Percentiles rank a stretch among this genome's conserved stretches.
Conservation (phyloP, 2,113 vertebrate species). For the Chrysochloris asiatica region DNA sequence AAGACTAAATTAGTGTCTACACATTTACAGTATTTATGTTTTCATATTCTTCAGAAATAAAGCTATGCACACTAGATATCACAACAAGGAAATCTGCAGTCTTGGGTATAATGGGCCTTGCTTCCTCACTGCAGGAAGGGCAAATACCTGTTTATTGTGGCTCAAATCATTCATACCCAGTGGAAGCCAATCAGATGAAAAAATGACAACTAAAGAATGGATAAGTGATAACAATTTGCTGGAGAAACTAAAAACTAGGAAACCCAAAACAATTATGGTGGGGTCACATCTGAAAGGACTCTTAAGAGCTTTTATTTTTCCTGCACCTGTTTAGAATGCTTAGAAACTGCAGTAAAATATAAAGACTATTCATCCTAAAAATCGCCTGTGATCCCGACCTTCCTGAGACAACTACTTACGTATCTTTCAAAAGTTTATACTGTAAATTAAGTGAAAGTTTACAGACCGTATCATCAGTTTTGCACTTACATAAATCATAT, state of each 20-base stretch:
- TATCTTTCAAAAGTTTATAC: no score
- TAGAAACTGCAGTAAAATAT: background rate
- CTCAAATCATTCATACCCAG: background rate
- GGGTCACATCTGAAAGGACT: background rate
- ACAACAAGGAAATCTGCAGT: background rate
- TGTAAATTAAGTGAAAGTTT: no score
- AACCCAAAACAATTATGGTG: background rate
- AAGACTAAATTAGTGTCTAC: conserved; percentile 43
- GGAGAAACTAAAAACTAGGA: background rate
- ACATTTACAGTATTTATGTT: background rate
- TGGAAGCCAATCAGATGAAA: background rate
- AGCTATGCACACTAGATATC: background rate
- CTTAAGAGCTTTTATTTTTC: background rate
- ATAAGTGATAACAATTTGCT: background rate
- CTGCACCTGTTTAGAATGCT: background rate
- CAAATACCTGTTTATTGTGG: background rate
- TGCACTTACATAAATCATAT: no score
- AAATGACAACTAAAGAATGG: conserved; percentile 25
- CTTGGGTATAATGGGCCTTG: background rate
- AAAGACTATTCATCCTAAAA: conserved; percentile 1
- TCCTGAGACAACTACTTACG: background rate
- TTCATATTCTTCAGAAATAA: background rate
- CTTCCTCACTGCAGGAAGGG: background rate
- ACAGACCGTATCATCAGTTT: no score
- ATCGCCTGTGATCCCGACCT: background rate